Conservation (phyloP, 2,888 invertebrate genomes). For the Malthinus seriepunctatus region DNA sequence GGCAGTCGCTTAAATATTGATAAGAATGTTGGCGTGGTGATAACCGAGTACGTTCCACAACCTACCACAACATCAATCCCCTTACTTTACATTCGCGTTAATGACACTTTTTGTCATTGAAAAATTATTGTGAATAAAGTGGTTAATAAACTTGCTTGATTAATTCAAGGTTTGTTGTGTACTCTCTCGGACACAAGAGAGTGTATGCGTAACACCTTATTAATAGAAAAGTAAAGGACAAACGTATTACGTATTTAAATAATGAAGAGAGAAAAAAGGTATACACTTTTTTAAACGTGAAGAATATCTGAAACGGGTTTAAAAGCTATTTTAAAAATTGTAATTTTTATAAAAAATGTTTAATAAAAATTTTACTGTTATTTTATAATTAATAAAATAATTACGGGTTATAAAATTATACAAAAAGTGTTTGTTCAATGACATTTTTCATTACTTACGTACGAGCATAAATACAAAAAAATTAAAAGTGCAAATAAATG, state of each 20-base stretch:
- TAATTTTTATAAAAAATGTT: too few relatives aligned
- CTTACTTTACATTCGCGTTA: slow-evolving; percentile 17
- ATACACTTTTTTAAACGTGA: too few relatives aligned
- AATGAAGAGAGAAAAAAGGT: too few relatives aligned
- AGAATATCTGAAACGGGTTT: too few relatives aligned
- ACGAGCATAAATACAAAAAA: too few relatives aligned
- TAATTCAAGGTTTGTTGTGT: slow-evolving; percentile 32
- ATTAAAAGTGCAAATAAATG: too few relatives aligned
- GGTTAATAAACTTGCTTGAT: slow-evolving; percentile 32
- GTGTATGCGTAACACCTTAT: neutral
- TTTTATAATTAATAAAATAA: too few relatives aligned
- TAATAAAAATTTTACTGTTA: too few relatives aligned
- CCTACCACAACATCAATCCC: slow-evolving; percentile 25
- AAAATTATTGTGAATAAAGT: slow-evolving; percentile 24
- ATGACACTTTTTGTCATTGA: slow-evolving; percentile 27
- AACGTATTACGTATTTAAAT: neutral
- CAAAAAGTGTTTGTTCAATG: too few relatives aligned
- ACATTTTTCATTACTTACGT: too few relatives aligned
- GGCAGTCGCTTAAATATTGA: slow-evolving; percentile 11
- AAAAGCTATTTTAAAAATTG: too few relatives aligned
- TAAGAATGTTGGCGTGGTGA: slow-evolving; percentile 23
- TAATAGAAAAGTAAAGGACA: neutral
- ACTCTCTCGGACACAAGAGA: neutral
- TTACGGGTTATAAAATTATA: too few relatives aligned
- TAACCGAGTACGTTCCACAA: slow-evolving; percentile 23